Evolutionary conservation across 2,797 vertebrate species (phyloP).

Genomic region (Acipenser ruthenus): DNA sequence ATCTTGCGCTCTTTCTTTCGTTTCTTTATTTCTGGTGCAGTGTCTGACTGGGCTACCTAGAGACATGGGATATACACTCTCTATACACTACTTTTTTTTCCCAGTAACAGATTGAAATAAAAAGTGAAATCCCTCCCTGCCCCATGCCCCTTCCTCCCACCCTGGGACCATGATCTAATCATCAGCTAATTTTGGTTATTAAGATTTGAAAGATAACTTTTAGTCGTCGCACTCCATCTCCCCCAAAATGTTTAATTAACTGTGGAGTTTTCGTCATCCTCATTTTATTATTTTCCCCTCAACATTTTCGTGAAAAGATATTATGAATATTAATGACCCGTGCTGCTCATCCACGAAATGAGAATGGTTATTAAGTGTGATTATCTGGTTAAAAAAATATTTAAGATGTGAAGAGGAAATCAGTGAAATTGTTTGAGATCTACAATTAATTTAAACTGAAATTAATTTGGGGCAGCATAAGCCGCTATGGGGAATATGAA

Average conservation of each 20-base stretch:
- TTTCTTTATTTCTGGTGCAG: slow-evolving; percentile 2
- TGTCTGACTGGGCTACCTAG: too few relatives aligned
- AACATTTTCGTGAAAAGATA: slow-evolving; percentile 27
- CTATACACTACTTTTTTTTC: too few relatives aligned
- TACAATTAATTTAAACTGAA: neutral
- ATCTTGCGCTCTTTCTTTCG: slow-evolving; percentile 13
- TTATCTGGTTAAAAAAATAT: slow-evolving; percentile 40
- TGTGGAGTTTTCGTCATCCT: slow-evolving; percentile 7
- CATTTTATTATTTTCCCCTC: slow-evolving; percentile 13
- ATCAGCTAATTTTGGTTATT: slow-evolving; percentile 35
- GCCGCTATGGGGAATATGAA: too few relatives aligned
- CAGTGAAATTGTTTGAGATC: slow-evolving; percentile 18
- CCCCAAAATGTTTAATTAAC: slow-evolving; percentile 27
- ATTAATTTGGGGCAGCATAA: neutral
- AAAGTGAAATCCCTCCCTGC: neutral
- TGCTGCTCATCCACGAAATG: slow-evolving; percentile 32
- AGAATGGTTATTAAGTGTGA: slow-evolving; percentile 30
- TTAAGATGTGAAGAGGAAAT: slow-evolving; percentile 37
- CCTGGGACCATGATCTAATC: slow-evolving; percentile 34
- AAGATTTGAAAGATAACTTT: slow-evolving; percentile 31
- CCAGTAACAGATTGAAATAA: too few relatives aligned
- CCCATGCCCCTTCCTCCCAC: neutral
- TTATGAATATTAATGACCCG: slow-evolving; percentile 40
- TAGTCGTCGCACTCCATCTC: slow-evolving; percentile 31
- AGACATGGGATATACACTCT: too few relatives aligned